These are phyloP conservation scores for Torymus tubicola DNA, from an alignment of 2,888 invertebrate species.

Conservation along the genomic window DNA sequence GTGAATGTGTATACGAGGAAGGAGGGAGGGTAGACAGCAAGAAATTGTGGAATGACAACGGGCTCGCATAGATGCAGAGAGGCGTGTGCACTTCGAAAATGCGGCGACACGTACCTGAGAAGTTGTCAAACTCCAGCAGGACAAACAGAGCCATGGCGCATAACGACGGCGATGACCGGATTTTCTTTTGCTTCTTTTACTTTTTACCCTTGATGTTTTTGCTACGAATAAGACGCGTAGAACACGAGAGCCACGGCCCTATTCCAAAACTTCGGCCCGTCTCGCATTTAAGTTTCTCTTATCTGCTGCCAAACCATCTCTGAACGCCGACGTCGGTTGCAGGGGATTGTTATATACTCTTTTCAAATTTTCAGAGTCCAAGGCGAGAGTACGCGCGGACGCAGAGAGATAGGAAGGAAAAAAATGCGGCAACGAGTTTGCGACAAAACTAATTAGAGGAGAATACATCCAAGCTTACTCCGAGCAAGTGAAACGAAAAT, in stretches of 20 bases:
- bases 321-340: too few species aligned
- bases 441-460: constrained; percentile 37
- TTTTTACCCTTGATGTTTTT: too few species aligned
- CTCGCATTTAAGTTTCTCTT: neutral
- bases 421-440: constrained; percentile 7
- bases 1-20: neutral
- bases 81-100: neutral
- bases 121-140: constrained; percentile 4
- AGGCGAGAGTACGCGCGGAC: neutral
- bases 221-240: too few species aligned
- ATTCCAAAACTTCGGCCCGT: neutral
- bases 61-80: neutral
- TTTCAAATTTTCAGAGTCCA: too few species aligned
- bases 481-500: constrained; percentile 27
- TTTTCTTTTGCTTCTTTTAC: too few species aligned
- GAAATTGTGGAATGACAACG: neutral
- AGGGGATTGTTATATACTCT: too few species aligned
- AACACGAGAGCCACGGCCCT: too few species aligned
- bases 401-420: neutral
- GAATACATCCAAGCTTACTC: constrained; percentile 2
- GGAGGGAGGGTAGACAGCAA: neutral
- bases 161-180: too few species aligned
- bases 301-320: neutral
- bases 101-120: constrained; percentile 7
- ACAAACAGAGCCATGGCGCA: constrained; percentile 9